Percentiles rank a stretch among this genome's conserved stretches.
Conservation (phyloP, 2,797 vertebrate genomes). For the Onychomys leucogaster region DNA sequence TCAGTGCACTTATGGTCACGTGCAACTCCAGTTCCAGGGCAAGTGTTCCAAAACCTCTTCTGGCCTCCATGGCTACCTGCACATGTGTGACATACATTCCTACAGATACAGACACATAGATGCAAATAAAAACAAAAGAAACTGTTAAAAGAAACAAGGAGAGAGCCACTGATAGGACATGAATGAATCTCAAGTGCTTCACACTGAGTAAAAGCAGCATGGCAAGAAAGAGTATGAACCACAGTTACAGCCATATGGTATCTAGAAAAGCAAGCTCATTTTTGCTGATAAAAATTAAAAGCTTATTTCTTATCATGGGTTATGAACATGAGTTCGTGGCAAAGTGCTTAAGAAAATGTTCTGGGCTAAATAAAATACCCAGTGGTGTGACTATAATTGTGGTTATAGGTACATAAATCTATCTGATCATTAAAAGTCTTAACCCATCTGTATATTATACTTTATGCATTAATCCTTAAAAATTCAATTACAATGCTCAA, state of each 20-base stretch:
- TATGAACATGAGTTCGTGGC: neutral
- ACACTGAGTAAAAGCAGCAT: conserved; percentile 1
- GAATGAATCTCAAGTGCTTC: conserved; percentile 3
- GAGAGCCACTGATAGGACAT: neutral
- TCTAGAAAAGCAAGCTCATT: neutral
- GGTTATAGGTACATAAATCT: neutral
- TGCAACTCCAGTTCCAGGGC: neutral
- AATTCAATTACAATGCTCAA: neutral
- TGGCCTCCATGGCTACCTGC: no score
- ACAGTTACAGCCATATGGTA: neutral
- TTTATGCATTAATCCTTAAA: neutral
- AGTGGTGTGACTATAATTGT: neutral
- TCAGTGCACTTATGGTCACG: neutral
- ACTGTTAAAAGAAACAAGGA: neutral
- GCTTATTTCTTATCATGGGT: neutral
- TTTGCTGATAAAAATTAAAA: conserved; percentile 2
- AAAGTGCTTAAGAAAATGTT: neutral
- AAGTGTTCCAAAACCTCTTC: neutral
- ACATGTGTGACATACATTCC: neutral
- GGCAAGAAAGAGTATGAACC: neutral
- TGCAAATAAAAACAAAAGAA: neutral
- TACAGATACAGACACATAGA: neutral
- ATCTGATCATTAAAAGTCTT: neutral
- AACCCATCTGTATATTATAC: neutral
- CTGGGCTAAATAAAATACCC: neutral